Conservation (phyloP, 2,888 invertebrate genomes). For the Tubiluchus corallicola region DNA sequence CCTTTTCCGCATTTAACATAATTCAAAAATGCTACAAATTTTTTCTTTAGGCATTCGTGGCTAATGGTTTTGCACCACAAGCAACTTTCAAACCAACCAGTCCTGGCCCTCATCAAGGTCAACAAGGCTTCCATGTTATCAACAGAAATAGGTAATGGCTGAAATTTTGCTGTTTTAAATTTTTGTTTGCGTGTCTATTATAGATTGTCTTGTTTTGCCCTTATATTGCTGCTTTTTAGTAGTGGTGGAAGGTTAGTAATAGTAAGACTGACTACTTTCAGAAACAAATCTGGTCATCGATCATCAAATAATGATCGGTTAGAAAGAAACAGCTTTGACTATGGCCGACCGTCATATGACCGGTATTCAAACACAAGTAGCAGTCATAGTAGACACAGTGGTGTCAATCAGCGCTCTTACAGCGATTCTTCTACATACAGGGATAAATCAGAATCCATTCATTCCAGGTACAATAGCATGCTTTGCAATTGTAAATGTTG, state of each 20-base stretch:
- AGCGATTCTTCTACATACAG: background rate
- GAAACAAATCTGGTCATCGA: constrained; percentile 12
- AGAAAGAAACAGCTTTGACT: constrained; percentile 27
- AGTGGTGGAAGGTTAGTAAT: too few species aligned
- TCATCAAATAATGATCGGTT: constrained; percentile 14
- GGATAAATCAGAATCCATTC: background rate
- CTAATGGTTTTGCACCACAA: constrained; percentile 51
- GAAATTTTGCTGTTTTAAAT: too few species aligned
- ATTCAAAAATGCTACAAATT: too few species aligned
- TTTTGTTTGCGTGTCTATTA: too few species aligned
- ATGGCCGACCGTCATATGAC: constrained; percentile 2
- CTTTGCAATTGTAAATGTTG: too few species aligned
- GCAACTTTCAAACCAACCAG: constrained; percentile 40
- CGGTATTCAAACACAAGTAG: constrained; percentile 7
- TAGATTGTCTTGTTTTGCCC: too few species aligned
- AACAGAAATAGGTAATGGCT: too few species aligned
- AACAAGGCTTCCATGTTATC: too few species aligned
- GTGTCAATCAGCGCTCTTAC: background rate
- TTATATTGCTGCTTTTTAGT: too few species aligned
- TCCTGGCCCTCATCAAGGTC: too few species aligned
- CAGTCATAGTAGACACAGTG: constrained; percentile 4
- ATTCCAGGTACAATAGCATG: constrained; percentile 3
- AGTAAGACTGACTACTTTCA: too few species aligned
- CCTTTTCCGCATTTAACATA: too few species aligned
- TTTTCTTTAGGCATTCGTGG: constrained; percentile 40